Conservation (phyloP, 1,140 invertebrate species). For the Arctopsyche grandis region DNA sequence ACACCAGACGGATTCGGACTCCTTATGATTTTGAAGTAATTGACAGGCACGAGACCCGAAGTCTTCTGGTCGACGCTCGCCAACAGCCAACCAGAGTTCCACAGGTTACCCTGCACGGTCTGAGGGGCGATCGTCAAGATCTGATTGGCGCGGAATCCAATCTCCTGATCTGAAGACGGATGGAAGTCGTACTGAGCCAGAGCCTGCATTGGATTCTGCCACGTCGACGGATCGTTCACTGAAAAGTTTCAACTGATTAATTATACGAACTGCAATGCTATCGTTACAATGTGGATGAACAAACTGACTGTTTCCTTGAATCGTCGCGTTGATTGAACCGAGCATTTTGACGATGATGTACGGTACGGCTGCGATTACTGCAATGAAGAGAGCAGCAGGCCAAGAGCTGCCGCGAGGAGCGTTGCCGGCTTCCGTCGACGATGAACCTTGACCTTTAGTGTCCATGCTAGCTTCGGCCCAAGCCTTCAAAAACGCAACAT, state of each 20-base stretch:
- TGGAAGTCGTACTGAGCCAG: slow-evolving; percentile 82
- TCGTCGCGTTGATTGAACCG: slow-evolving; percentile 68
- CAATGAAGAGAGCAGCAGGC: slow-evolving; percentile 84
- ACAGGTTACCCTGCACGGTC: slow-evolving; percentile 76
- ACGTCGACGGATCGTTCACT: slow-evolving; percentile 73
- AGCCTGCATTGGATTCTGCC: slow-evolving; percentile 79
- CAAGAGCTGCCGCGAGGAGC: slow-evolving; percentile 66
- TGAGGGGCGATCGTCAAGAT: slow-evolving; percentile 84
- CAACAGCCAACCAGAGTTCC: slow-evolving; percentile 78
- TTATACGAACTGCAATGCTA: slow-evolving; percentile 10
- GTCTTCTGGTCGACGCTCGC: slow-evolving; percentile 75
- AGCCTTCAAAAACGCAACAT: slow-evolving; percentile 59
- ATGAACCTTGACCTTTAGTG: slow-evolving; percentile 61
- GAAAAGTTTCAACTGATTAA: slow-evolving; percentile 42
- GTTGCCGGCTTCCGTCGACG: slow-evolving; percentile 56
- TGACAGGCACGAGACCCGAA: slow-evolving; percentile 81
- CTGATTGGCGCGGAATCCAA: slow-evolving; percentile 81
- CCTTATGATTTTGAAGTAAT: slow-evolving; percentile 75
- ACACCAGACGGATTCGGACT: slow-evolving; percentile 45
- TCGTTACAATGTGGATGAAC: slow-evolving; percentile 58
- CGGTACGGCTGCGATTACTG: slow-evolving; percentile 87
- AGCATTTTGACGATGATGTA: slow-evolving; percentile 92
- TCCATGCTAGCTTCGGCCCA: slow-evolving; percentile 71
- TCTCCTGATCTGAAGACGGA: slow-evolving; percentile 76
- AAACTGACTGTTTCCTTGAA: slow-evolving; percentile 67